Evolutionary conservation across 1,140 invertebrate species (phyloP).

Genomic region (Drosophila ohnishii): DNA sequence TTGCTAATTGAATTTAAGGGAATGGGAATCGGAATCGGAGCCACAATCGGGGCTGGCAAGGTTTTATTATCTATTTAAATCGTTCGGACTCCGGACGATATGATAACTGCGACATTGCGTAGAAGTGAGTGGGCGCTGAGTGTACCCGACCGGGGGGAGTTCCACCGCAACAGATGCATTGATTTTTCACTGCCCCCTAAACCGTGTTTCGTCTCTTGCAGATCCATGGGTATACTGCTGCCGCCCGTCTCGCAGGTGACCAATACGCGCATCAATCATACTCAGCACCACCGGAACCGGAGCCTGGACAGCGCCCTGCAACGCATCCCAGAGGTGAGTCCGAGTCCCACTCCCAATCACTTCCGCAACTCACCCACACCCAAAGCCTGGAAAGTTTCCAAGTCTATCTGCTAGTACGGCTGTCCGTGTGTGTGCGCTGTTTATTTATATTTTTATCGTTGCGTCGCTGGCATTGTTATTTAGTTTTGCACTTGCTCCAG

Average conservation of each 20-base stretch:
- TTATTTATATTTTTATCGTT: slow-evolving; percentile 73
- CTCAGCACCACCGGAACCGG: slow-evolving; percentile 92
- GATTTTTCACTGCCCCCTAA: slow-evolving; percentile 43
- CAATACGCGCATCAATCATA: slow-evolving; percentile 84
- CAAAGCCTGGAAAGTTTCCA: slow-evolving; percentile 56
- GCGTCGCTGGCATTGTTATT: slow-evolving; percentile 62
- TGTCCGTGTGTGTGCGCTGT: slow-evolving; percentile 19
- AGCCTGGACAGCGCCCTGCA: slow-evolving; percentile 94
- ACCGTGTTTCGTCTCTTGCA: slow-evolving; percentile 72
- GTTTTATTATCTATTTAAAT: slow-evolving; percentile 13
- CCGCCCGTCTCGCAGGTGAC: slow-evolving; percentile 88
- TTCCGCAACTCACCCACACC: background rate
- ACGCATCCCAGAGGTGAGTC: slow-evolving; percentile 90
- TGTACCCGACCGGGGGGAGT: background rate
- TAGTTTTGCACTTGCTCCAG: slow-evolving; percentile 57
- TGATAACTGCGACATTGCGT: slow-evolving; percentile 46
- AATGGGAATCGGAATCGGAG: slow-evolving; percentile 13
- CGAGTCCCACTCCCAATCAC: slow-evolving; percentile 2
- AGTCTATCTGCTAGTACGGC: slow-evolving; percentile 5
- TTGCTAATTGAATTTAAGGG: slow-evolving; percentile 63
- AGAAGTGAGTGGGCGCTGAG: slow-evolving; percentile 1
- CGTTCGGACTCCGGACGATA: slow-evolving; percentile 2
- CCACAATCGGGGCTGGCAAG: slow-evolving; percentile 9
- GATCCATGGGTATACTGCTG: slow-evolving; percentile 90
- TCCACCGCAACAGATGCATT: slow-evolving; percentile 44